Evolutionary conservation across 2,888 invertebrate species (phyloP).

Genomic region (Rhyacophila evoluta): DNA sequence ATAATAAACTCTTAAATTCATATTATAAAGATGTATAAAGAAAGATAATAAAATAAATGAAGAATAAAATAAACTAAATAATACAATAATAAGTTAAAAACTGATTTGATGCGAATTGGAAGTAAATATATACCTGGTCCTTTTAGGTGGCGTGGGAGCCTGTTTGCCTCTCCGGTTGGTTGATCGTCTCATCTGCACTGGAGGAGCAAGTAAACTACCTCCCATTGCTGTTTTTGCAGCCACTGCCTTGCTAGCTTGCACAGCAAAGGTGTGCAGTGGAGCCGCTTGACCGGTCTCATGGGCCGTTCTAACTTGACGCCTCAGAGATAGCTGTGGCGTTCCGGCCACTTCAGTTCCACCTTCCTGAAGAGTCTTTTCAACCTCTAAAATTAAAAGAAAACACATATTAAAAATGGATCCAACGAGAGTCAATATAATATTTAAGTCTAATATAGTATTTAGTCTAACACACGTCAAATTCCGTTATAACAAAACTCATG

Average conservation of each 20-base stretch:
- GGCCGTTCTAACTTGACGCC: conserved; percentile 57
- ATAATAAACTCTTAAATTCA: no score
- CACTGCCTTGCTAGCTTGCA: conserved; percentile 65
- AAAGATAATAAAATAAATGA: no score
- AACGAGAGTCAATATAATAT: no score
- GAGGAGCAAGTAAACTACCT: conserved; percentile 73
- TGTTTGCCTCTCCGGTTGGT: conserved; percentile 92
- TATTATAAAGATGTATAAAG: no score
- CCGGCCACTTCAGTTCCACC: conserved; percentile 63
- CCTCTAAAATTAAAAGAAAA: conserved; percentile 85
- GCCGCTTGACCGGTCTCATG: conserved; percentile 23
- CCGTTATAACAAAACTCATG: no score
- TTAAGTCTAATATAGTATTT: no score
- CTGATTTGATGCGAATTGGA: no score
- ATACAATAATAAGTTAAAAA: no score
- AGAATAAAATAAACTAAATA: no score
- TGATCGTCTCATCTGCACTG: conserved; percentile 87
- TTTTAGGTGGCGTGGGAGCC: conserved; percentile 95
- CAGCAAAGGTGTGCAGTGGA: conserved; percentile 42
- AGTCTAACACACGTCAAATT: no score
- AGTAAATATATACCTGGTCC: conserved; percentile 93
- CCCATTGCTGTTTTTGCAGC: conserved; percentile 70
- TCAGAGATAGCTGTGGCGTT: conserved; percentile 71
- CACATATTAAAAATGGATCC: no score
- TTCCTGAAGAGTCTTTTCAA: conserved; percentile 91